A percentile compares a stretch with the other conserved stretches of the same genome.
Evolutionary conservation across 2,888 invertebrate genomes (phyloP).

Genomic region (Crocallis elinguaria): DNA sequence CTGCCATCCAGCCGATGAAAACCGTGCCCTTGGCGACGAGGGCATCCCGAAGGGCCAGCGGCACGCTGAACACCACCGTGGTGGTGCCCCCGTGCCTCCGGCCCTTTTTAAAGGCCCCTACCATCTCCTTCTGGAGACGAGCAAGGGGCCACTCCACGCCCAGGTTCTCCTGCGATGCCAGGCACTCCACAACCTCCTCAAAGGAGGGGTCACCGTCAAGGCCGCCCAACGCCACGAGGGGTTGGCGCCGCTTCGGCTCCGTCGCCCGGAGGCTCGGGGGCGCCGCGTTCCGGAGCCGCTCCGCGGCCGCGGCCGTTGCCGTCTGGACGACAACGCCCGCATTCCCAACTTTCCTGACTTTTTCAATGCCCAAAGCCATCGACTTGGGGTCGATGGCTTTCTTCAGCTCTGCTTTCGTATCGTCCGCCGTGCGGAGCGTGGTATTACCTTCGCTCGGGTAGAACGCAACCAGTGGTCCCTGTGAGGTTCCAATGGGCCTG

Average conservation of each 20-base stretch:
- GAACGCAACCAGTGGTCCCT: constrained; percentile 1
- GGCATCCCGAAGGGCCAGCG: not conserved
- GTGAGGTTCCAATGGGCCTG: not conserved
- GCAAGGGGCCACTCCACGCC: not conserved
- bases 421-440: not conserved
- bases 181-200: not conserved
- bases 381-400: not conserved
- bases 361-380: not conserved
- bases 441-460: not conserved
- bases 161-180: not conserved
- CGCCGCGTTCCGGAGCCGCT: constrained; percentile 4
- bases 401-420: constrained; percentile 1
- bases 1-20: constrained; percentile 6
- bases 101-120: constrained; percentile 8
- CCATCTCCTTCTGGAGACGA: not conserved
- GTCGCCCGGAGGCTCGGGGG: constrained; percentile 11
- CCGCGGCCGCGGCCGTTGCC: not conserved
- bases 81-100: not conserved
- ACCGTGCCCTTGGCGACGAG: not conserved
- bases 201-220: constrained; percentile 11
- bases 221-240: not conserved
- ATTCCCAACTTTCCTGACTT: constrained; percentile 3
- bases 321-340: not conserved
- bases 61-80: constrained; percentile 8
- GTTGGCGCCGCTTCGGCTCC: constrained; percentile 9